Conservation (phyloP, 2,888 invertebrate species). For the Brenthis ino region DNA sequence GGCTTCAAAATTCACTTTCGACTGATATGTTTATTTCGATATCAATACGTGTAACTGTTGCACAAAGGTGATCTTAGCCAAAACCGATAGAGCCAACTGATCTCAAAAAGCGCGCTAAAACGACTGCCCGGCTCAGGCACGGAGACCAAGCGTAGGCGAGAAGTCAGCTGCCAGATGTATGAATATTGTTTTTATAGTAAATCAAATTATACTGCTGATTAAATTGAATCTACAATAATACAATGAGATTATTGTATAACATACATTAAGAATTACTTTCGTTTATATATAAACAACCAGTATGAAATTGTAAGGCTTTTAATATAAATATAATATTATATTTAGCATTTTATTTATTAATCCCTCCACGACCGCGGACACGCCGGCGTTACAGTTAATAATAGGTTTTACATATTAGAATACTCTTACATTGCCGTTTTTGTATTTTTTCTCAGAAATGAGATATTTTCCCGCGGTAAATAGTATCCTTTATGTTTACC, state of each 20-base stretch:
- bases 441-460: no score
- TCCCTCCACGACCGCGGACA: no score
- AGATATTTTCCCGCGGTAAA: no score
- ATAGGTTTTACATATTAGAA: no score
- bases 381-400: no score
- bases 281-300: not conserved
- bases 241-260: constrained; percentile 16
- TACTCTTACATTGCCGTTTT: no score
- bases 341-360: no score
- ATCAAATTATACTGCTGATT: constrained; percentile 28
- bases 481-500: no score
- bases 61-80: constrained; percentile 31
- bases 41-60: constrained; percentile 19
- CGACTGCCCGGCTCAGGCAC: constrained; percentile 50
- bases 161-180: constrained; percentile 45
- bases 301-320: constrained; percentile 14
- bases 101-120: constrained; percentile 68
- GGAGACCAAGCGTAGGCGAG: constrained; percentile 53
- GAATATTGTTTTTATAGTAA: constrained; percentile 33
- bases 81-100: constrained; percentile 51
- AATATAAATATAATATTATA: not conserved
- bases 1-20: not conserved
- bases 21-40: constrained; percentile 24
- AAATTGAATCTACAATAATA: constrained; percentile 3
- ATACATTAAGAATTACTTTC: constrained; percentile 4